Percentiles rank a stretch among this genome's conserved stretches.
Evolutionary conservation across 2,797 vertebrate genomes (phyloP).

Genomic region (Gallinago nigripennis): DNA sequence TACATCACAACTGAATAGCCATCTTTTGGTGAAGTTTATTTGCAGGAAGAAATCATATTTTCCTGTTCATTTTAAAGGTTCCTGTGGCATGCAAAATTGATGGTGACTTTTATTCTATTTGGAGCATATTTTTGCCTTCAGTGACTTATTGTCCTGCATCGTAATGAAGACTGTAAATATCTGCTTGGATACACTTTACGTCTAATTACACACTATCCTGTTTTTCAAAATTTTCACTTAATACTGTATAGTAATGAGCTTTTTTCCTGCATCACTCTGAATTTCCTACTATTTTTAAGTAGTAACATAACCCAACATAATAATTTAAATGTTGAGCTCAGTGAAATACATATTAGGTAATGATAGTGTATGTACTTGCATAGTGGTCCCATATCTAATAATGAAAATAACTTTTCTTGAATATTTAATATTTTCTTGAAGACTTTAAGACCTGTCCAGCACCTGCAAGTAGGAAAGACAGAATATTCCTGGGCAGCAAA

Average conservation of each 20-base stretch:
- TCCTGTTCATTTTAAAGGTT: conserved; percentile 23
- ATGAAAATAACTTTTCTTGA: background rate
- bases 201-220: conserved; percentile 25
- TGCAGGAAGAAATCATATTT: conserved; percentile 15
- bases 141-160: conserved; percentile 20
- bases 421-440: background rate
- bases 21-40: conserved; percentile 21
- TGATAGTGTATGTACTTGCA: background rate
- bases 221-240: conserved; percentile 34
- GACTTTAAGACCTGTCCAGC: background rate
- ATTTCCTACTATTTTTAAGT: background rate
- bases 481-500: background rate
- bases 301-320: background rate
- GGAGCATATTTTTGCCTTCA: conserved; percentile 36
- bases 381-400: background rate
- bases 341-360: conserved; percentile 27
- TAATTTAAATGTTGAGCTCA: conserved; percentile 36
- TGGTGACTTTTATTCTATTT: conserved; percentile 11
- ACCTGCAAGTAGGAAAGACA: background rate
- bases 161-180: conserved; percentile 35
- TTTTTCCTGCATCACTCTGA: conserved; percentile 35
- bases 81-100: conserved; percentile 17
- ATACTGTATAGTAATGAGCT: background rate
- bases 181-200: conserved; percentile 26
- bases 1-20: background rate